Conservation (phyloP, 2,888 invertebrate genomes). For the Dasysyrphus albostriatus region DNA sequence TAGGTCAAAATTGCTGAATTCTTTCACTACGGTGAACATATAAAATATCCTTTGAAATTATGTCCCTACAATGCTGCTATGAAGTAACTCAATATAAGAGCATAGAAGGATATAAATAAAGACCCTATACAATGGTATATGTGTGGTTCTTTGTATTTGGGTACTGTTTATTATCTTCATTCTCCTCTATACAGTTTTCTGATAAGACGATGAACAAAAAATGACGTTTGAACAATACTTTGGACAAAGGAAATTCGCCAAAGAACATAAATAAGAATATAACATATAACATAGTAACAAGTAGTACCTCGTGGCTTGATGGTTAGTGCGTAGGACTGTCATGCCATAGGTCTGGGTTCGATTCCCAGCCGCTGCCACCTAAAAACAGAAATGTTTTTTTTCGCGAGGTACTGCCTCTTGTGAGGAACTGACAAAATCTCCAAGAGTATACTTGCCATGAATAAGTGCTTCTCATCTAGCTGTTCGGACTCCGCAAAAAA, state of each 20-base stretch:
- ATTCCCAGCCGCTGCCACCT: no score
- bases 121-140: constrained; percentile 1
- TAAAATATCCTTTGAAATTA: constrained; percentile 63
- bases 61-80: neutral
- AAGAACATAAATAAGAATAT: no score
- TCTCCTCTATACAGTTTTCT: neutral
- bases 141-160: neutral
- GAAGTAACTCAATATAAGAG: constrained; percentile 34
- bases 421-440: no score
- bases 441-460: no score
- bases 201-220: constrained; percentile 1
- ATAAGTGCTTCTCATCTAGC: no score
- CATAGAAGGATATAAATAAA: neutral
- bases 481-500: no score
- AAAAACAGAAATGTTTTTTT: no score
- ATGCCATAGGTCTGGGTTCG: no score
- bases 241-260: constrained; percentile 59
- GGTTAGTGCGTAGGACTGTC: no score
- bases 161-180: neutral
- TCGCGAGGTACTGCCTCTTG: no score
- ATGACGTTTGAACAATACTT: constrained; percentile 51
- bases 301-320: no score
- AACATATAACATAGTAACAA: no score
- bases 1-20: constrained; percentile 62
- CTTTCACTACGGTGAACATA: constrained; percentile 51